A percentile compares a stretch with the other conserved stretches of the same genome.
Conservation (phyloP, 2,797 vertebrate genomes). For the Glyptemys insculpta region DNA sequence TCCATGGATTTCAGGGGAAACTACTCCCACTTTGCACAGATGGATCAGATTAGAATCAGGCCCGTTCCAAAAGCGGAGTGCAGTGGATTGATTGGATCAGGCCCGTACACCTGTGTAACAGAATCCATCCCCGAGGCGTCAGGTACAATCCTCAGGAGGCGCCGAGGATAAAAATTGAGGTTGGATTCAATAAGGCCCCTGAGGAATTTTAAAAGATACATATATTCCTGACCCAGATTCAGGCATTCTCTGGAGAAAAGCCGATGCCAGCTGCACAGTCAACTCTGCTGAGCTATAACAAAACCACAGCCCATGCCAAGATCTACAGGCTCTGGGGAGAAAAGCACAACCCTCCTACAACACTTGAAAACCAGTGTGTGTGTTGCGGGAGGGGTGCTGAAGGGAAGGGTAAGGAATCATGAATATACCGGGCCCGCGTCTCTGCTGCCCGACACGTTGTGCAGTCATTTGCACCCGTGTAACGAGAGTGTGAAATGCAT, state of each 20-base stretch:
- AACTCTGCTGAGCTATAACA: conserved; percentile 69
- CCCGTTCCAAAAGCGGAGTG: not conserved
- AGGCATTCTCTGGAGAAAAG: conserved; percentile 65
- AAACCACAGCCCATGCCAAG: conserved; percentile 45
- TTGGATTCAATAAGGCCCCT: conserved; percentile 33
- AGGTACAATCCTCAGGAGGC: conserved; percentile 28
- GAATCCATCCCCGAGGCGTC: not conserved
- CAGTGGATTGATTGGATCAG: not conserved
- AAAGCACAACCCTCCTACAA: not conserved
- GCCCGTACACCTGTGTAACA: not conserved
- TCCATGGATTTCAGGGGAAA: accelerated
- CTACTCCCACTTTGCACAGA: accelerated
- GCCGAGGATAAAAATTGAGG: conserved; percentile 9
- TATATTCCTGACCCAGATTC: conserved; percentile 80
- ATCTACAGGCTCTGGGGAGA: not conserved
- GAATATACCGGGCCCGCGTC: no score
- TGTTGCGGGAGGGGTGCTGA: not conserved
- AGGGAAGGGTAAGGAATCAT: not conserved
- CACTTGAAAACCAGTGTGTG: accelerated
- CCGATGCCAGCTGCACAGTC: conserved; percentile 62
- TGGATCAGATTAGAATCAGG: not conserved
- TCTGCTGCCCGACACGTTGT: no score
- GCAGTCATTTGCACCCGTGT: not conserved
- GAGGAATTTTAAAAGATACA: conserved; percentile 50
- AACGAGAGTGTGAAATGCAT: not conserved